Base-by-base conservation (phyloP, 2,888 invertebrate species). In the Resseliella maxima region DNA sequence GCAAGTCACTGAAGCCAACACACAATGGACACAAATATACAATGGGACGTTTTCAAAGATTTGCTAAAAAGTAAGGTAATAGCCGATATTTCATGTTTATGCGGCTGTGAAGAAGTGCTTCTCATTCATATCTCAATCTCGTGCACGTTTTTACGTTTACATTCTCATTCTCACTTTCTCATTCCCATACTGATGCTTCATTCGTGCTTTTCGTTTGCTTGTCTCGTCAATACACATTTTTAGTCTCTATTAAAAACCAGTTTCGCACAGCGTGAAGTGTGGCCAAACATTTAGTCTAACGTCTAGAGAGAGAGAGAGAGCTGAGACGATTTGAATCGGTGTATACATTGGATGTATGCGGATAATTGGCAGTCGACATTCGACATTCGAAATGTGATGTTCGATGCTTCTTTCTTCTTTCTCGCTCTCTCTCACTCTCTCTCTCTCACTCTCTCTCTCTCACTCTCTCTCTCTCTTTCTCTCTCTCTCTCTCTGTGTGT, bases 341-440 rank as follows among this genome's bases (percentile, higher is more conserved):
- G 31, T n/a, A 35, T 15, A 18, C 31, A 31, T 31, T 72, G 72
- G 35, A 10, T 72, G 31, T 72, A 31, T 72, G 72, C 2, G 72
- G 72, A 35, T 72, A 72, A 72, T 72, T 72, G 72, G 31, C 72
- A 72, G 72, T 31, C 72, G 72, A 72, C 72, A 72, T 72, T 72
- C 31, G 72, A 72, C 31, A 72, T 12, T 72, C 2, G 31, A 31
- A 24, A 5, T 59, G 6, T 31, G 72, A 12, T 15, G 59, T 50
- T 59, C 5, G 72, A n/a, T n/a, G n/a, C n/a, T n/a, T n/a, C n/a
- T n/a, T n/a, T n/a, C n/a, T n/a, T n/a, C n/a, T n/a, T 50, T 50
- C 18, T 50, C 18, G 6, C 18, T 18, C 50, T 50, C 50, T 50
- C 21, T 50, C 50, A 50, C n/a, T n/a, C n/a, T n/a, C n/a, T n/a